Percentiles rank a stretch among this genome's conserved stretches.
Conservation (phyloP, 2,113 vertebrate species). For the Caloenas nicobarica region DNA sequence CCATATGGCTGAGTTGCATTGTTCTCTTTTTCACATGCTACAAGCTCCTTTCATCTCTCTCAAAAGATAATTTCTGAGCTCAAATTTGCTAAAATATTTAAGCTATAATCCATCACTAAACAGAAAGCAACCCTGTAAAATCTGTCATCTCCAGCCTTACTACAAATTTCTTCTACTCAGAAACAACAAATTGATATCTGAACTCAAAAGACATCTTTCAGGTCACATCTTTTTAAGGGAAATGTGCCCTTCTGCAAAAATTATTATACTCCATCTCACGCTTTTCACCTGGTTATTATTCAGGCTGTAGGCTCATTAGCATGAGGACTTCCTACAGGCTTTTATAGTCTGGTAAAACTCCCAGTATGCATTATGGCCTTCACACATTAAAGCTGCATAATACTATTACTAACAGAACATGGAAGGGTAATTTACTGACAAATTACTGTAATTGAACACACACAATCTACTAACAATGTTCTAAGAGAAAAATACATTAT, state of each 20-base stretch:
- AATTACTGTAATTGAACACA: not conserved
- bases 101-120: not conserved
- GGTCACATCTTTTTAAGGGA: not conserved
- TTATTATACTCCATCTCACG: accelerated
- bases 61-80: not conserved
- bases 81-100: not conserved
- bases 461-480: not conserved
- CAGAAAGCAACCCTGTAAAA: not conserved
- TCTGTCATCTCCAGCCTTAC: not conserved
- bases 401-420: not conserved
- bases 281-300: constrained; percentile 3
- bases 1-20: not conserved
- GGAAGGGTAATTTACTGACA: not conserved
- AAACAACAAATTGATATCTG: not conserved
- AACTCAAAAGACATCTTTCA: not conserved
- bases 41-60: not conserved
- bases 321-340: not conserved
- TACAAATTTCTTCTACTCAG: not conserved
- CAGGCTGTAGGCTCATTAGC: not conserved
- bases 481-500: not conserved
- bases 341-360: not conserved
- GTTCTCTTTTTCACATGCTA: not conserved
- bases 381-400: not conserved
- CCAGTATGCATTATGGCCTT: not conserved
- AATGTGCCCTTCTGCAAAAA: not conserved